A percentile compares a stretch with the other conserved stretches of the same genome.
Conservation (phyloP, 1,140 invertebrate genomes). For the Lepidurus apus region DNA sequence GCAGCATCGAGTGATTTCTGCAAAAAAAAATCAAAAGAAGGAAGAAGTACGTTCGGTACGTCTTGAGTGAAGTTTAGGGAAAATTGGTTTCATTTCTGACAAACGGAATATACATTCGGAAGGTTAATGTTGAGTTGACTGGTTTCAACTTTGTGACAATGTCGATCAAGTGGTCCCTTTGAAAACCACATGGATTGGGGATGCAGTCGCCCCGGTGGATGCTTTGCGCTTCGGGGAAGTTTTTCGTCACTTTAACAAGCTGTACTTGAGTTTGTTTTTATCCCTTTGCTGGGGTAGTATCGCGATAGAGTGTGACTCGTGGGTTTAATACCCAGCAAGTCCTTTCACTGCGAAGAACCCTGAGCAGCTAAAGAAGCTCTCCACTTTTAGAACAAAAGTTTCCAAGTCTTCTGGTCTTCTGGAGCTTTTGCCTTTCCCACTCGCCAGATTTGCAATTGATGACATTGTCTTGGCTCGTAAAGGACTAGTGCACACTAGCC, state of each 20-base stretch:
- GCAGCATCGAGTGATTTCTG: too few species aligned
- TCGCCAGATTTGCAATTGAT: slow-evolving; percentile 15
- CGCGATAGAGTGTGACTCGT: not conserved
- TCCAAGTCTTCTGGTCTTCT: not conserved
- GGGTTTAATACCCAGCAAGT: too few species aligned
- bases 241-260: not conserved
- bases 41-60: not conserved
- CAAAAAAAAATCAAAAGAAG: not conserved
- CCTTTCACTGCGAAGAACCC: not conserved
- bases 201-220: not conserved
- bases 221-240: not conserved
- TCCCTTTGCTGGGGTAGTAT: not conserved
- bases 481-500: not conserved
- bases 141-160: not conserved
- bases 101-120: too few species aligned
- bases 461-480: slow-evolving; percentile 14
- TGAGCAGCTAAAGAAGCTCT: not conserved
- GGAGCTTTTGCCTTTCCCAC: not conserved
- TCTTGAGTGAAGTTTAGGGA: not conserved
- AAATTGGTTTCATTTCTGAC: too few species aligned
- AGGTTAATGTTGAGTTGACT: not conserved
- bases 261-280: not conserved
- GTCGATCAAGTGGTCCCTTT: not conserved
- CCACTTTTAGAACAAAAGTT: too few species aligned
- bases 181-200: not conserved